These are phyloP conservation scores for Carcina quercana DNA, from an alignment of 2,888 invertebrate species.

Conservation along the genomic window DNA sequence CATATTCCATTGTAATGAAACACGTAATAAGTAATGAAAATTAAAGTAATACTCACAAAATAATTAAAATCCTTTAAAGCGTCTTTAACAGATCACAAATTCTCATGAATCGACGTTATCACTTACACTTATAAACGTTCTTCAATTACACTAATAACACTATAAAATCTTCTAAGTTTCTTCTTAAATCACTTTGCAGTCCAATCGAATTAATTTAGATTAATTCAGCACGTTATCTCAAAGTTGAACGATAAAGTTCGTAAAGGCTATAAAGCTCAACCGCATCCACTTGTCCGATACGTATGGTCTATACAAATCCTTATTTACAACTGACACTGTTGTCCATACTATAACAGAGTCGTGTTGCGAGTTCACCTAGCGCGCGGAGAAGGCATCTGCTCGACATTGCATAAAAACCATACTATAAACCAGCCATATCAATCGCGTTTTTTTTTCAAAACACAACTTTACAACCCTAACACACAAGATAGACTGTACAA, in stretches of 20 bases:
- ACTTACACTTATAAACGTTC: constrained; percentile 56
- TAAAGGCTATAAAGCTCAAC: constrained; percentile 35
- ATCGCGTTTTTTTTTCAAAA: constrained; percentile 49
- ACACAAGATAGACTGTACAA: constrained; percentile 64
- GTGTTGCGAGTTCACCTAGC: constrained; percentile 55
- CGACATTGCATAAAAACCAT: constrained; percentile 43
- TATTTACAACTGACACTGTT: constrained; percentile 74
- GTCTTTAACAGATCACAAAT: constrained; percentile 39
- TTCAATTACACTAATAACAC: constrained; percentile 46
- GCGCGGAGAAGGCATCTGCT: constrained; percentile 57
- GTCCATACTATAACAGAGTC: constrained; percentile 62
- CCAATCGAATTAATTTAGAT: constrained; percentile 27
- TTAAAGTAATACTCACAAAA: constrained; percentile 45
- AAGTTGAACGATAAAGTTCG: constrained; percentile 27
- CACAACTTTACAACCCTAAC: constrained; percentile 67
- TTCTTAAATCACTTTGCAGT: constrained; percentile 48
- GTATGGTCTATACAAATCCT: constrained; percentile 73
- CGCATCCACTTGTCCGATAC: constrained; percentile 61
- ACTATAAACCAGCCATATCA: constrained; percentile 54
- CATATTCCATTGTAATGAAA: not conserved
- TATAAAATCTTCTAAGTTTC: constrained; percentile 47
- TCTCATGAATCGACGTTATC: constrained; percentile 38
- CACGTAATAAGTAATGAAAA: not conserved
- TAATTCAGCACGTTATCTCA: constrained; percentile 11
- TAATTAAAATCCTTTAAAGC: constrained; percentile 41